Evolutionary conservation across 2,113 vertebrate genomes (phyloP), one percentile per base, ranked within the genome.

Genomic region (Ceratotherium simum): DNA sequence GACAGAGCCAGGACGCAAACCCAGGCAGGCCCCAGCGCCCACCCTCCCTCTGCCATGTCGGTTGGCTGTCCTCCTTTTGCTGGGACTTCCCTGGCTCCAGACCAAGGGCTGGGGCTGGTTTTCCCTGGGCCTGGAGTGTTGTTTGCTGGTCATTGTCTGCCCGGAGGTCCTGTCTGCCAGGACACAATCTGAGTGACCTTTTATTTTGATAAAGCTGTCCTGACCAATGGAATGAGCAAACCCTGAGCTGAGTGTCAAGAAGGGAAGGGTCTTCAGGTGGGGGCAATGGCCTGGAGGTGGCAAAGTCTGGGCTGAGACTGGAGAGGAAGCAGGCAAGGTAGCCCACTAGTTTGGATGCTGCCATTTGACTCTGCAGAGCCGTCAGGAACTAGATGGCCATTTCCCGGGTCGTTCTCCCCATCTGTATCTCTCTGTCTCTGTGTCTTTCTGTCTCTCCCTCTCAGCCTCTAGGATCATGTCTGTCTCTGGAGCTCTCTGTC

Each of bases 401-500:
- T 39, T 81, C 69, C 12, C 0, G 0, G 33, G 60, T 14, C 75
- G 88, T 33, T 42, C 60, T 23, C 20, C 56, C 21, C 0, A 0
- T 33, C 20, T 3, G 46, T 56, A 5, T 56, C 17, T 48, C 23
- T 31, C 36, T 39, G 5, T 5, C n/a, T 56, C 42, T 17, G 3
- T 48, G 8, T 92, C 17, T 90, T 36, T 33, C 70, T n/a, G 1
- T 64, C 33, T 60, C 69, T 87, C 46, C 9, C 86, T 86, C 39
- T 69, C 5, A 29, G 21, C 6, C 64, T 85, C n/a, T 91, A 23
- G 31, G 27, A 27, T 70, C 21, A 36, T 20, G 17, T 67, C 51
- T 83, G 13, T 39, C 39, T 69, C 81, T 87, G 33, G 29, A 14
- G 42, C 65, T 51, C 33, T 51, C 17, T 83, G 25, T 76, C 8